Evolutionary conservation across 2,797 vertebrate genomes (phyloP).

Genomic region (Acipenser ruthenus): DNA sequence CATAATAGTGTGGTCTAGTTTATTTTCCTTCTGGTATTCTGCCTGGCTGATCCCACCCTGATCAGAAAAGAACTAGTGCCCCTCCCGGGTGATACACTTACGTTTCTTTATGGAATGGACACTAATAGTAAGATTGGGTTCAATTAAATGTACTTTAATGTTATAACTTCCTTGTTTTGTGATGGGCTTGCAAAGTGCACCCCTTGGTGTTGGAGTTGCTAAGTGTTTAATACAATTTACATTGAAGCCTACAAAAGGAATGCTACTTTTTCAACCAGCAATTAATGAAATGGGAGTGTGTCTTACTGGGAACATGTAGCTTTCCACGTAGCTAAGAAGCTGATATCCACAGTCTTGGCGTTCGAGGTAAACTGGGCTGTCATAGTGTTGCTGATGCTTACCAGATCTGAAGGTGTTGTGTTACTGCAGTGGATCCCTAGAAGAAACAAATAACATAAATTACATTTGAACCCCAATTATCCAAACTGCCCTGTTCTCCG

Average conservation of each 20-base stretch:
- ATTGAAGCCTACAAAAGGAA: no score
- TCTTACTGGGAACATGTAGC: slow-evolving; percentile 43
- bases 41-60: neutral
- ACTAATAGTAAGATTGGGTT: no score
- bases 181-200: no score
- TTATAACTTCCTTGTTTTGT: no score
- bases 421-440: slow-evolving; percentile 58
- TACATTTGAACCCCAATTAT: neutral
- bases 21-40: neutral
- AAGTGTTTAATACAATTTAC: no score
- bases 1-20: slow-evolving; percentile 35
- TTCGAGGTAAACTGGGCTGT: slow-evolving; percentile 56
- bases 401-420: slow-evolving; percentile 42
- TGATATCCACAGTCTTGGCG: slow-evolving; percentile 56
- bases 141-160: no score
- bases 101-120: no score
- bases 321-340: slow-evolving; percentile 56
- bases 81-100: no score
- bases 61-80: no score
- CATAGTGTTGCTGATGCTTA: slow-evolving; percentile 50
- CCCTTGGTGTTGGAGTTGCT: no score
- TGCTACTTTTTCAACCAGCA: no score
- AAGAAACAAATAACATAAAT: neutral
- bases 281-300: neutral
- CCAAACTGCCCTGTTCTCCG: neutral